phyloP scores from a whole-genome alignment of 1,140 invertebrate genomes.

The Atta colombica region DNA sequence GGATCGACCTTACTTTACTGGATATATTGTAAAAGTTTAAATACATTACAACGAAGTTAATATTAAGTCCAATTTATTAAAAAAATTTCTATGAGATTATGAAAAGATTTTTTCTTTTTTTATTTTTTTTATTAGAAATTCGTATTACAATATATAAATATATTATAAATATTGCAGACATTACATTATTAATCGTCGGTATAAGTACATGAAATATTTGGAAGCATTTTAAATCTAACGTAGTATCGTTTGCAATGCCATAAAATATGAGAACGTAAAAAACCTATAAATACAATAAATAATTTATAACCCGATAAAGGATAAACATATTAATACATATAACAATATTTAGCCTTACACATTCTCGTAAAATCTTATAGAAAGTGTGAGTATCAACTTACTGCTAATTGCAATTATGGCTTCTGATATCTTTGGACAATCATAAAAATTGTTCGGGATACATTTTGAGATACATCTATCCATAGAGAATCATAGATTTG shows the following conservation, averaged over 20 bases:
- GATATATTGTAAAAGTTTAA: too few relatives aligned
- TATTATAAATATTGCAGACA: background rate
- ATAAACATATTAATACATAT: background rate
- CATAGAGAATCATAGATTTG: slow-evolving; percentile 60
- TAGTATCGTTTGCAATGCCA: slow-evolving; percentile 36
- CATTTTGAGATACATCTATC: slow-evolving; percentile 12
- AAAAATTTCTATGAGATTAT: background rate
- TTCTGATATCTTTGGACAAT: slow-evolving; percentile 66
- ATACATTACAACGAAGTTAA: too few relatives aligned
- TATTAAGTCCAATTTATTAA: background rate
- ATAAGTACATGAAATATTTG: background rate
- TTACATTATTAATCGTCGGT: background rate
- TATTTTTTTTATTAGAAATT: background rate
- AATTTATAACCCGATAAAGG: background rate
- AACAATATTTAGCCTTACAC: slow-evolving; percentile 31
- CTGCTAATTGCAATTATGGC: slow-evolving; percentile 43
- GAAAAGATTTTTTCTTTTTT: background rate
- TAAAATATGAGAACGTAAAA: slow-evolving; percentile 29
- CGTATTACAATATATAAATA: background rate
- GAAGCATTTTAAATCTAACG: background rate
- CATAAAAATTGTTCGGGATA: slow-evolving; percentile 35
- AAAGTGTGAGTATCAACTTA: slow-evolving; percentile 57
- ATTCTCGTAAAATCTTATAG: slow-evolving; percentile 63
- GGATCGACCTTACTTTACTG: too few relatives aligned
- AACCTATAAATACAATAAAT: slow-evolving; percentile 11